Evolutionary conservation across 2,888 invertebrate genomes (phyloP), one percentile per base, ranked within the genome.

Genomic region (Dexiosoma caninum): DNA sequence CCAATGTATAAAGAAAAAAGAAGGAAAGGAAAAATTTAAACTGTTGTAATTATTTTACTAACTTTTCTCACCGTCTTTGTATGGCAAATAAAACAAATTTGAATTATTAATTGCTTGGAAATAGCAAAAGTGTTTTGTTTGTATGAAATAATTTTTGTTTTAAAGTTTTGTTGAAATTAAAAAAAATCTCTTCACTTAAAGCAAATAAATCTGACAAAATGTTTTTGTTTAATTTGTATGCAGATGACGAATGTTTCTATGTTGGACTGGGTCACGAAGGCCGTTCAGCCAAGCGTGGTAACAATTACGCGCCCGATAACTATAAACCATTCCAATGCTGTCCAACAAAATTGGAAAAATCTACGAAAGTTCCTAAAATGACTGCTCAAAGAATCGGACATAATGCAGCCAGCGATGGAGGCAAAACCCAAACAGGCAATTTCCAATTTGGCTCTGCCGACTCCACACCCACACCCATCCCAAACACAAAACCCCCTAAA

Each of bases 201-300:
- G 16, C 16, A 35, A 62, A 66, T 59, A 77, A 78, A 93, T 93
- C 94, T 93, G 92, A 93, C 93, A 94, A 92, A 93, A 92, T 95
- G 95, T 95, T 95, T 95, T 95, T 94, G 94, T 95, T 90, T 90
- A 90, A 89, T 90, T 75, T 88, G 88, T 85, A 88, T 86, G 95
- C 95, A 96, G 96, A 96, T 95, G 96, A 96, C 94, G 96, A 96
- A 94, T 96, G 96, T 94, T 96, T 96, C 95, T 95, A 95, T 95
- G 95, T 96, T 93, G 96, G 96, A 93, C 94, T 96, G 94, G 96
- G 95, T 92, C 95, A 95, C 92, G 95, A 95, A 85, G 88, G 89
- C 86, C 87, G 86, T 85, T 89, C 90, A 85, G 88, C 88, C 84
- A 88, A 86, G 83, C 89, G 87, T 83, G 90, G 89, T 83, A 87